These are phyloP conservation scores for Enteromius anoplus DNA, from an alignment of 2,797 vertebrate species.

Conservation along the genomic window DNA sequence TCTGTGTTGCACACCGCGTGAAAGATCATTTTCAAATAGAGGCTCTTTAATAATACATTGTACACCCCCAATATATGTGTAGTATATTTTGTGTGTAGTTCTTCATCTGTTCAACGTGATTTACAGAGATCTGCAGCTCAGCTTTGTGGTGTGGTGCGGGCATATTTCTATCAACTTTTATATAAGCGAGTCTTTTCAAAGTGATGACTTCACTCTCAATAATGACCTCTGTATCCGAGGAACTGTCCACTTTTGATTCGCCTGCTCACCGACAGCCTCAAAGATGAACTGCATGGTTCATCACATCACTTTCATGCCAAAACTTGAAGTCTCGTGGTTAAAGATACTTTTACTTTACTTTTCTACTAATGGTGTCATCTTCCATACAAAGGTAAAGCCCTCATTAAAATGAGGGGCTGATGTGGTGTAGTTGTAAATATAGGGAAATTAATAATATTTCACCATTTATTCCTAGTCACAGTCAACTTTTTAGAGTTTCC, in stretches of 20 bases:
- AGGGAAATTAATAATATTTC: background rate
- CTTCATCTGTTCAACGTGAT: background rate
- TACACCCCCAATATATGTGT: too few species aligned
- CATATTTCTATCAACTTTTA: background rate
- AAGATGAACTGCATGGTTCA: background rate
- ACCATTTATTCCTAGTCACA: background rate
- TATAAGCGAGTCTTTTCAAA: background rate
- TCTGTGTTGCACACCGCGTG: too few species aligned
- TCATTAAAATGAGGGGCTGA: background rate
- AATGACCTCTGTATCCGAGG: constrained; percentile 7
- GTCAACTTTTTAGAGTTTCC: background rate
- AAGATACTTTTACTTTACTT: background rate
- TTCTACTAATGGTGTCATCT: background rate
- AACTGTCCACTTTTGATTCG: background rate
- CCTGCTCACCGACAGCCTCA: background rate
- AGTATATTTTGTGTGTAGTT: background rate
- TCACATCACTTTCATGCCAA: background rate
- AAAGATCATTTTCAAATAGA: too few species aligned
- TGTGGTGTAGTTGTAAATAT: background rate
- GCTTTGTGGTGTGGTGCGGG: background rate
- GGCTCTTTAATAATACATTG: background rate
- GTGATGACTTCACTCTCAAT: background rate
- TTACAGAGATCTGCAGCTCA: background rate
- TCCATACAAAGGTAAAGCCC: background rate
- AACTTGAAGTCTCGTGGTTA: background rate